These are phyloP conservation scores for Thermophis baileyi DNA, from an alignment of 2,113 vertebrate species.

Conservation along the genomic window DNA sequence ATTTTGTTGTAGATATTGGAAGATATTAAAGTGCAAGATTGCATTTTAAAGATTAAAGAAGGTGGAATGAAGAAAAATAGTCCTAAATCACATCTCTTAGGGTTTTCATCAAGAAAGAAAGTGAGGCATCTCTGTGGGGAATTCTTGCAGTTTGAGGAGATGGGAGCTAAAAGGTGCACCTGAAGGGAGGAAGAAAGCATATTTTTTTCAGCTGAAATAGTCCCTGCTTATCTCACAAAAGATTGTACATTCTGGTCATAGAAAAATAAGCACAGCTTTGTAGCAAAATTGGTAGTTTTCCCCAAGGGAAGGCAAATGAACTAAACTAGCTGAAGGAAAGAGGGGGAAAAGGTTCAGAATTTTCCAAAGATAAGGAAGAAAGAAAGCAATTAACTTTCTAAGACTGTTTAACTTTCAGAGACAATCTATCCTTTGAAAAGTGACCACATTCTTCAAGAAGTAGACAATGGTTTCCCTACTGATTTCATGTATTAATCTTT, in stretches of 20 bases:
- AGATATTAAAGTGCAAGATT: background rate
- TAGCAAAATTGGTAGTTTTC: constrained; percentile 17
- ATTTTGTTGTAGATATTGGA: constrained; percentile 17
- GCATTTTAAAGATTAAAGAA: background rate
- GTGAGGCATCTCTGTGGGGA: background rate
- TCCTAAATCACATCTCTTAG: background rate
- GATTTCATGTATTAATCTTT: background rate
- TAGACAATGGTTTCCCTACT: background rate
- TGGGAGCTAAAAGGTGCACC: constrained; percentile 15
- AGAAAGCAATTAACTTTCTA: constrained; percentile 5
- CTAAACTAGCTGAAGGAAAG: background rate
- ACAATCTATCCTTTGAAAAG: background rate
- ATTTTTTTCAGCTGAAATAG: constrained; percentile 32
- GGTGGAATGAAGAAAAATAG: background rate
- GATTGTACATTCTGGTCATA: constrained; percentile 22
- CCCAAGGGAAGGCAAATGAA: constrained; percentile 1
- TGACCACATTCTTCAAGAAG: background rate
- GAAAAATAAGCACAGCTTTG: constrained; percentile 12
- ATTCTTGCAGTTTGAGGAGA: constrained; percentile 25
- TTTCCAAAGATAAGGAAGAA: constrained; percentile 25
- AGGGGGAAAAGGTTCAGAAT: background rate
- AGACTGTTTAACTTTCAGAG: background rate
- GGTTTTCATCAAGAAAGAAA: constrained; percentile 22
- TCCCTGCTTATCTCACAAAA: constrained; percentile 37
- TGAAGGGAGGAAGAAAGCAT: background rate